Base-by-base conservation (phyloP, 2,113 vertebrate species). In the Rattus rattus region DNA sequence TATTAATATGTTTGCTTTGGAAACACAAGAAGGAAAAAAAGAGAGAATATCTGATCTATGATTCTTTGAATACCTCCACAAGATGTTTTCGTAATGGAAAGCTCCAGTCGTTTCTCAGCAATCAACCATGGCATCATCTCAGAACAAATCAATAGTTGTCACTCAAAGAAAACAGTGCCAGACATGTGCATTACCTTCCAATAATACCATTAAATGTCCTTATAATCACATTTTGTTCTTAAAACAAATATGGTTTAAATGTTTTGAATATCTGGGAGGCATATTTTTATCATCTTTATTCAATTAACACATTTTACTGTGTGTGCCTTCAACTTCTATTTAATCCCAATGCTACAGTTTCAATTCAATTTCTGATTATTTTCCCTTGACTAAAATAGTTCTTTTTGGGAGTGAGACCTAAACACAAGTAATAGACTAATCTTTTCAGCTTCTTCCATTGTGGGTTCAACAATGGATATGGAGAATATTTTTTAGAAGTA, bases 151-250 rank as follows among this genome's bases (percentile, higher is more conserved):
- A 87, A 39, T 39, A 90, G 16, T 85, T 56, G 49, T 65, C 54
- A 30, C 52, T 92, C 70, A 88, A 87, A 97, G 24, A 92, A 96
- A 96, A 95, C 47, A 90, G 14, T 96, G 19, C 52, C 88, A 90
- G 75, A 94, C 87, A 72, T 24, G 12, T 59, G 43, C 17, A 65
- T 36, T 79, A 19, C 73, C 73, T 94, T 93, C 28, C 79, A 94
- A 93, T 96, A 89, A 90, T 80, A 36, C 52, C 54, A 84, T 59
- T 72, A 94, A 36, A 67, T 93, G 43, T 79, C 54, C 84, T 88
- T 92, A 59, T 87, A 81, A 92, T 95, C 63, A 80, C 49, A 93
- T 90, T 94, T 95, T 86, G 91, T 52, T 80, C 56, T 93, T 83
- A 83, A 72, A 39, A 90, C 49, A 73, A 94, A 33, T 14, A 94